These are phyloP conservation scores for Lepisosteus oculatus DNA, from an alignment of 2,113 vertebrate species.

Conservation along the genomic window DNA sequence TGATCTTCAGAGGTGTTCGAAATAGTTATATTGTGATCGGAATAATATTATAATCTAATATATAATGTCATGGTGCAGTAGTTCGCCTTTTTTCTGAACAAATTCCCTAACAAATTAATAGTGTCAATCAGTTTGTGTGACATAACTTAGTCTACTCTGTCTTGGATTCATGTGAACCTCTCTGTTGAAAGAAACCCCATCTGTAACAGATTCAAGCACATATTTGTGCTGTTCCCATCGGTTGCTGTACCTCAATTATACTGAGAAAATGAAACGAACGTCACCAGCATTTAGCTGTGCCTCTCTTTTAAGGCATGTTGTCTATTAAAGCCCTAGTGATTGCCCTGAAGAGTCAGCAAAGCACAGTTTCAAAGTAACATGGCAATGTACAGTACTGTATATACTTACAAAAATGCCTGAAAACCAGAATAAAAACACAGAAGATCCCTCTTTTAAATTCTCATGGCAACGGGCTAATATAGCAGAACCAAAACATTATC, in stretches of 20 bases:
- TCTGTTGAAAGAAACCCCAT: not conserved
- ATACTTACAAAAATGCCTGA: not conserved
- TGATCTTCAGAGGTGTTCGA: too few species aligned
- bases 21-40: too few species aligned
- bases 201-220: constrained; percentile 13
- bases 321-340: not conserved
- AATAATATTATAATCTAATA: too few species aligned
- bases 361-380: not conserved
- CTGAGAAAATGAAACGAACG: too few species aligned
- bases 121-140: too few species aligned
- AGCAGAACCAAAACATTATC: not conserved
- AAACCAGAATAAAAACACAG: not conserved
- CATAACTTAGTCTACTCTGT: too few species aligned
- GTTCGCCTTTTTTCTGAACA: too few species aligned
- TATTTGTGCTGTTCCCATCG: not conserved
- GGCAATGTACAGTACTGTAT: not conserved
- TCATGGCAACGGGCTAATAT: not conserved
- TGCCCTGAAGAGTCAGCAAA: not conserved
- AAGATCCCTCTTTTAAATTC: not conserved
- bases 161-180: too few species aligned
- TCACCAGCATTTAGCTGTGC: too few species aligned
- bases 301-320: too few species aligned
- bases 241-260: constrained; percentile 3
- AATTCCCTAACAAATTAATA: too few species aligned
- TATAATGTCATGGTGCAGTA: too few species aligned